Evolutionary conservation across 2,888 invertebrate species (phyloP), one percentile per base, ranked within the genome.

Genomic region (Disparrhopalites patrizii): DNA sequence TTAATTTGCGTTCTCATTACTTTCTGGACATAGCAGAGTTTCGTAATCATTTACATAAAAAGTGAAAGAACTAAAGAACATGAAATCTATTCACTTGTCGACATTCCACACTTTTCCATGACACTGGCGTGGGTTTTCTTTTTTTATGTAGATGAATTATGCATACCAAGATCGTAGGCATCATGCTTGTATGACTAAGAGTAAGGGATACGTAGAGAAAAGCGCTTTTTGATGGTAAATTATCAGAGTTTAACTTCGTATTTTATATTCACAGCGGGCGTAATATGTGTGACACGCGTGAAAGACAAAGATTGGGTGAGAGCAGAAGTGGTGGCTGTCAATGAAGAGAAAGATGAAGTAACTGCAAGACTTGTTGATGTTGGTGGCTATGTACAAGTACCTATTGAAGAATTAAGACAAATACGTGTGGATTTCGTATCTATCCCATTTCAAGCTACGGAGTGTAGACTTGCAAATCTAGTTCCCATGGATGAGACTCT

Each of bases 361-460:
- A 85, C 85, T 72, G 87, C 96, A 65, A 90, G 90, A 80, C 88
- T 93, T 79, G 87, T 98, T 58, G 99, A 99, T 82, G 93, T 93
- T 77, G 99, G 99, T 56, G 98, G 98, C 58, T 98, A 90, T 80
- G 86, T 88, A 77, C 85, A 85, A 67, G 85, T 95, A 63, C 86
- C 87, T 76, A 87, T 88, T 74, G 83, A 85, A 64, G 84, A 86
- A 73, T 85, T 98, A 78, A 87, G 92, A 78, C 95, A 97, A 82
- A 95, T 99, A 75, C 86, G 94, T 76, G 88, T 88, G 62, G 96
- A 98, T 81, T 96, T 94, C 80, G 88, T 96, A 85, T 84, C 87
- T 66, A 83, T 97, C 79, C 98, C 98, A 62, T 98, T 98, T 86
- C 97, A 98, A 85, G 93, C 97, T 66, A 89, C 92, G 56, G 98